phyloP scores from a whole-genome alignment of 2,797 vertebrate species.

The Trachops cirrhosus region DNA sequence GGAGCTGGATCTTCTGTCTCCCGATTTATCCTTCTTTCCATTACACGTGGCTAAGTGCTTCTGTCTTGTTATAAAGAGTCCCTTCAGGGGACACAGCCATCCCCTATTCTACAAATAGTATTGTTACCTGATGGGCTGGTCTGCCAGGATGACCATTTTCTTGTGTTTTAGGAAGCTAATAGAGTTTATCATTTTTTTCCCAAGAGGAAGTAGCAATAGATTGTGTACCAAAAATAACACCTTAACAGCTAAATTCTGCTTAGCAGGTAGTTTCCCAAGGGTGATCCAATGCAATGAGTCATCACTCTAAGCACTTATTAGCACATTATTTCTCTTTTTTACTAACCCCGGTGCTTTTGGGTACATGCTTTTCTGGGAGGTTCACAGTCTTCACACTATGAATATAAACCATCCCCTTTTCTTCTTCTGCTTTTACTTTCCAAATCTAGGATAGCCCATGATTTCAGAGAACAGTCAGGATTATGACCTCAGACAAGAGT shows the following conservation, averaged over 20 bases:
- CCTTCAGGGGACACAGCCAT: background rate
- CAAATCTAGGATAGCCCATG: background rate
- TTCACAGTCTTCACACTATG: conserved; percentile 31
- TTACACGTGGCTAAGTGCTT: background rate
- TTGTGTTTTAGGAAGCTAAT: conserved; percentile 31
- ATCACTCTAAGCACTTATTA: conserved; percentile 32
- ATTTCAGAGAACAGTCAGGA: background rate
- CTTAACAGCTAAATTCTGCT: conserved; percentile 57
- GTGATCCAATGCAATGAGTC: conserved; percentile 63
- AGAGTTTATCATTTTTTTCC: conserved; percentile 16
- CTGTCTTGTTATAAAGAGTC: background rate
- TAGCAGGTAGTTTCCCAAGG: conserved; percentile 68
- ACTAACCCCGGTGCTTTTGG: conserved; percentile 41
- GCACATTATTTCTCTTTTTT: conserved; percentile 53
- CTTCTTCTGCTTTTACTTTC: conserved; percentile 33
- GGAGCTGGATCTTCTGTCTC: background rate
- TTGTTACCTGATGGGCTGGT: conserved; percentile 31
- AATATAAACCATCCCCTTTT: conserved; percentile 7
- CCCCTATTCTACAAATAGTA: conserved; percentile 1
- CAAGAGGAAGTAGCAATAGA: conserved; percentile 64
- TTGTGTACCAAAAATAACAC: conserved; percentile 62
- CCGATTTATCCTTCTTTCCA: background rate
- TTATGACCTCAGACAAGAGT: background rate
- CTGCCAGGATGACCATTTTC: background rate
- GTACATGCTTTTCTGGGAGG: conserved; percentile 35